Evolutionary conservation across 1,140 invertebrate species (phyloP), one percentile per base, ranked within the genome.

Genomic region (Heliconius melpomene): DNA sequence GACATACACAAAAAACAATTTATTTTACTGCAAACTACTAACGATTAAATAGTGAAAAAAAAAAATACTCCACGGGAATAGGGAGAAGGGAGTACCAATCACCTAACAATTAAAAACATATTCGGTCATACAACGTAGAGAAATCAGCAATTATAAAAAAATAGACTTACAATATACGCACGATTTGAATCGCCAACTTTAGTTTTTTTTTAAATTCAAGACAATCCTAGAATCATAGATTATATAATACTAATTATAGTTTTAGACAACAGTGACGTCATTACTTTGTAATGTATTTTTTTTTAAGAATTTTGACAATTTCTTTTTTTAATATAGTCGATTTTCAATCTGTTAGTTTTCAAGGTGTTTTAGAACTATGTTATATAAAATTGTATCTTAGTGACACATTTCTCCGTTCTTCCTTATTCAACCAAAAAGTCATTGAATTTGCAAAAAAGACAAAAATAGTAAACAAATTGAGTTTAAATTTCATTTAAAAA

Each of bases 151-250:
- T 66, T 66, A 26, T 66, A 26, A 66, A 66, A 66, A 66, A 66
- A 66, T 66, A 66, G 60, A 66, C 60, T 66, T 16, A 66, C 60
- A 66, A 66, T 66, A 66, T 66, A 66, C 60, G 60, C 60, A 66
- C 60, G 60, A 66, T 66, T 66, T 66, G 23, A 66, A 66, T 66
- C 60, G 60, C 26, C 60, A 66, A 66, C 60, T 66, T 66, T 60
- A 60, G 20, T 23, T 60, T 66, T 66, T 66, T 66, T 66, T 66
- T 66, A 66, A 26, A 26, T 66, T 66, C 60, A 66, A 66, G 60
- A 66, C 9, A 66, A 29, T 66, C 29, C 20, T 13, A 66, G 23
- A 26, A 66, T 13, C 23, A 66, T 29, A 66, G 60, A 66, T 29
- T 66, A 66, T 23, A 60, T 26, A 66, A 66, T 66, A 66, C 9